phyloP scores from a whole-genome alignment of 2,797 vertebrate species.

The Sebastes nivosus region DNA sequence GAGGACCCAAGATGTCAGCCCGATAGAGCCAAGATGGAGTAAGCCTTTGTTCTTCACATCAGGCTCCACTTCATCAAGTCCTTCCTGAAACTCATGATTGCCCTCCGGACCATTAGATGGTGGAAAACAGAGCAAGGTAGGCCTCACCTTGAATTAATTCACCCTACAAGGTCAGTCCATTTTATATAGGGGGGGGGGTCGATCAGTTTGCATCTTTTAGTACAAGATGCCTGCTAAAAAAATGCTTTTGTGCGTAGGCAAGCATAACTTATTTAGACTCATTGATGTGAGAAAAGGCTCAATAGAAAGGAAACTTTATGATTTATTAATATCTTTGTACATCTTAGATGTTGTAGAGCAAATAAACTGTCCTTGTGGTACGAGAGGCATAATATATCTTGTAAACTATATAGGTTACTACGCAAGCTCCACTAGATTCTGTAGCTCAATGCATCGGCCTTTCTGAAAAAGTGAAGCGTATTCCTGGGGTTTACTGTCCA shows the following conservation, averaged over 20 bases:
- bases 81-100: slow-evolving; percentile 36
- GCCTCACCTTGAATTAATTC: slow-evolving; percentile 26
- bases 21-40: slow-evolving; percentile 70
- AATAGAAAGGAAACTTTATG: background rate
- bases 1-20: slow-evolving; percentile 61
- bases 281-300: background rate
- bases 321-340: background rate
- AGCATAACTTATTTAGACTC: background rate
- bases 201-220: background rate
- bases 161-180: background rate
- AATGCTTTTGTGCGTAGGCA: background rate
- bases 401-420: background rate
- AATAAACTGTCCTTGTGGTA: background rate
- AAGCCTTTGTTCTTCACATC: slow-evolving; percentile 70
- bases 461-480: background rate
- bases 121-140: slow-evolving; percentile 32
- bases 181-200: background rate
- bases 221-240: background rate
- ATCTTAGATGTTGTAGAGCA: background rate
- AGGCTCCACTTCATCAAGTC: slow-evolving; percentile 69
- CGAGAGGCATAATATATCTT: background rate
- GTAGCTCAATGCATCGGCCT: background rate
- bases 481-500: background rate
- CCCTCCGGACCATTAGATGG: slow-evolving; percentile 33
- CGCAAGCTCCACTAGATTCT: background rate